These are phyloP conservation scores for Alcis repandata DNA, from an alignment of 2,888 invertebrate species.

Conservation along the genomic window DNA sequence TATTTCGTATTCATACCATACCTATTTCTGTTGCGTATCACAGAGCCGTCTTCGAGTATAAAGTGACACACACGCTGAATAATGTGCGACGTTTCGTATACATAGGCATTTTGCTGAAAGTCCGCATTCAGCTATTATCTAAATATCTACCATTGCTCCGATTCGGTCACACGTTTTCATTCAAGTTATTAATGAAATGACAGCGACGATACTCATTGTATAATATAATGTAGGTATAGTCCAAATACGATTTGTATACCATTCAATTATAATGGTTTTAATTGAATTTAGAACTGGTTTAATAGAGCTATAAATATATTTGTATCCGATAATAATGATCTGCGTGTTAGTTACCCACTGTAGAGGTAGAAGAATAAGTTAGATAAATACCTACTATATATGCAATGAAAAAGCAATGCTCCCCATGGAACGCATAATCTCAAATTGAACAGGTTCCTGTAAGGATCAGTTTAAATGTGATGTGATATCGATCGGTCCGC, in stretches of 20 bases:
- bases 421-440: conserved; percentile 11
- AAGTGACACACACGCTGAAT: conserved; percentile 3
- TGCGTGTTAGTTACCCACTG: no score
- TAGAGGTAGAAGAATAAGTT: no score
- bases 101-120: not conserved
- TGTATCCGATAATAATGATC: no score
- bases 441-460: conserved; percentile 22
- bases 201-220: no score
- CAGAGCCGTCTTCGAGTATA: conserved; percentile 14
- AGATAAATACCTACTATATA: not conserved
- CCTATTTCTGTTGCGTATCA: conserved; percentile 9
- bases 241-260: no score
- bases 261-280: no score
- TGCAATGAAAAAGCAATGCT: not conserved
- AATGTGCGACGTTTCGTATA: conserved; percentile 4
- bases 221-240: no score
- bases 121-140: not conserved
- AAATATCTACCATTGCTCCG: not conserved
- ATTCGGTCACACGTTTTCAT: no score
- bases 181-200: no score
- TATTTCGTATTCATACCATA: conserved; percentile 13
- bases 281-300: no score
- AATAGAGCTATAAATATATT: no score
- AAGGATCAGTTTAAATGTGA: conserved; percentile 42
- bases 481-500: conserved; percentile 41